Evolutionary conservation across 2,888 invertebrate species (phyloP).

Genomic region (Phorcus lineatus): DNA sequence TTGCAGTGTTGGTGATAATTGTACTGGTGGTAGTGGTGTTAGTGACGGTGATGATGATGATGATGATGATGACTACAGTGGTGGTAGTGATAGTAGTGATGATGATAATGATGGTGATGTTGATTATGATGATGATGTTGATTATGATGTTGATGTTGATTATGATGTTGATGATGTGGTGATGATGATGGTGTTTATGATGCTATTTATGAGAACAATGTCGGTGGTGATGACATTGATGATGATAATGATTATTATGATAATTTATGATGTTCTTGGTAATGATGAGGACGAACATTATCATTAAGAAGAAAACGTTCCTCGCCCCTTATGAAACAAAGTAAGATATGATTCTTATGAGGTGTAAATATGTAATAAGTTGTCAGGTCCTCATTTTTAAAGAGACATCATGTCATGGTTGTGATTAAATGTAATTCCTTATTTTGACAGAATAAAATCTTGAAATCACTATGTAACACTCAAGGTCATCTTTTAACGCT

Average conservation of each 20-base stretch:
- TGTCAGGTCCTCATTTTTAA: no score
- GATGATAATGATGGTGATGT: not conserved
- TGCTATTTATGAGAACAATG: not conserved
- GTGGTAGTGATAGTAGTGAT: not conserved
- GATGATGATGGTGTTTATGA: not conserved
- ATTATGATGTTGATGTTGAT: not conserved
- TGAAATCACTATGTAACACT: no score
- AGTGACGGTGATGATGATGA: not conserved
- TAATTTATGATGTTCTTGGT: conserved; percentile 6
- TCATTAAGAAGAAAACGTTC: no score
- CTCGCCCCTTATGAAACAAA: no score
- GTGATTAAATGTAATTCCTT: no score
- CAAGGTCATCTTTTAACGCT: not conserved
- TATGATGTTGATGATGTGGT: not conserved
- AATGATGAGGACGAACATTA: not conserved
- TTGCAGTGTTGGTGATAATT: not conserved
- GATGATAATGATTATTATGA: conserved; percentile 1
- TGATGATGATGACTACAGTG: not conserved
- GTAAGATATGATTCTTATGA: no score
- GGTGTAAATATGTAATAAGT: no score
- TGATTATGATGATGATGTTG: not conserved
- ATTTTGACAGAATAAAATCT: no score
- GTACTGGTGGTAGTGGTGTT: not conserved
- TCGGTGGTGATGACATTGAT: not conserved
- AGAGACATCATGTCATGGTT: no score